Percentiles rank a stretch among this genome's conserved stretches.
Conservation (phyloP, 2,113 vertebrate genomes). For the Rousettus leschenaultii region DNA sequence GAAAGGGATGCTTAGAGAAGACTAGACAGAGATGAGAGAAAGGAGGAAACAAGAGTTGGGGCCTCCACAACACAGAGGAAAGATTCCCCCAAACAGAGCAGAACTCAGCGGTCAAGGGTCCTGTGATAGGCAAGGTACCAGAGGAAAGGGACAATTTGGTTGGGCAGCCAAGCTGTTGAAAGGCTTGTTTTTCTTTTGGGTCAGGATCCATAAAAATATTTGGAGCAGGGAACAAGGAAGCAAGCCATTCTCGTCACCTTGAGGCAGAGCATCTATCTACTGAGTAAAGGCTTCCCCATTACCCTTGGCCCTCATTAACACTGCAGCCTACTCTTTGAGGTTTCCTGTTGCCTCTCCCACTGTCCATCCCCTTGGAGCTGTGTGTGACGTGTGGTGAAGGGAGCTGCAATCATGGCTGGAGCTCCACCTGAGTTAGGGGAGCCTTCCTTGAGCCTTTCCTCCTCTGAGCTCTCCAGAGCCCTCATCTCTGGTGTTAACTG, state of each 20-base stretch:
- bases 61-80: background rate
- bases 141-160: background rate
- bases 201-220: background rate
- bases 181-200: conserved; percentile 4
- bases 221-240: background rate
- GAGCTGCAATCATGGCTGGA: background rate
- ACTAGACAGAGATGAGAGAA: background rate
- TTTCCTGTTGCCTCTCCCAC: background rate
- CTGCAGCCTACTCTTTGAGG: background rate
- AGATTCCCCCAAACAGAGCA: background rate
- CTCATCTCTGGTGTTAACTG: background rate
- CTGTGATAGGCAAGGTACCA: background rate
- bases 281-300: background rate
- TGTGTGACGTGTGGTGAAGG: background rate
- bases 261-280: background rate
- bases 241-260: background rate
- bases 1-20: background rate
- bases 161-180: background rate
- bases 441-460: background rate
- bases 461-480: background rate
- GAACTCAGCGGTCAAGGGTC: background rate
- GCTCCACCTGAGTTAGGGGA: background rate
- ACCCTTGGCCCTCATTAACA: background rate
- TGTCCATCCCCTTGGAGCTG: background rate
- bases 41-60: background rate